These are phyloP conservation scores for Peromyscus maniculatus DNA, from an alignment of 2,113 vertebrate species.

Conservation along the genomic window DNA sequence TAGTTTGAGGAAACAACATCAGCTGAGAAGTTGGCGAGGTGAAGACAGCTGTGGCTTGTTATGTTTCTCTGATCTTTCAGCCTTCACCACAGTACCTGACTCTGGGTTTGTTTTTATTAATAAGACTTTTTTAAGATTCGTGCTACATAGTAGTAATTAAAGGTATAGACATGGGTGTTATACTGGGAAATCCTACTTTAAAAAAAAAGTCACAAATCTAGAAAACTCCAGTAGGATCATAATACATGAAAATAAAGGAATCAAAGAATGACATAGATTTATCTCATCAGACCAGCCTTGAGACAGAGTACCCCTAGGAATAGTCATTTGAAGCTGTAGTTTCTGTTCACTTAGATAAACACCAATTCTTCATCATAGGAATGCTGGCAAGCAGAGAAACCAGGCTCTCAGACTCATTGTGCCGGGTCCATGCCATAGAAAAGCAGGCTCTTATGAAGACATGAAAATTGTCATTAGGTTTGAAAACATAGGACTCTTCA, in stretches of 20 bases:
- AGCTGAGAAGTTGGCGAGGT: no score
- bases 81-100: no score
- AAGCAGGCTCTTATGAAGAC: background rate
- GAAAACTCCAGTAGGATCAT: background rate
- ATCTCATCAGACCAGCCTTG: background rate
- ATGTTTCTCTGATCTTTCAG: no score
- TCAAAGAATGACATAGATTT: background rate
- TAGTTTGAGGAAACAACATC: no score
- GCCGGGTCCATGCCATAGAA: background rate
- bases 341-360: background rate
- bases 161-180: background rate
- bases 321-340: background rate
- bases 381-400: background rate
- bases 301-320: background rate
- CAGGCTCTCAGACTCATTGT: background rate
- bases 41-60: no score
- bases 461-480: background rate
- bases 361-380: background rate
- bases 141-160: background rate
- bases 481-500: rapidly evolving
- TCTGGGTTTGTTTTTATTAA: no score
- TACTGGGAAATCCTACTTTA: background rate
- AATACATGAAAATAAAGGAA: background rate
- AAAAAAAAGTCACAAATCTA: background rate
- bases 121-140: no score